Evolutionary conservation across 2,113 vertebrate species (phyloP), one percentile per base, ranked within the genome.

Genomic region (Scytalopus superciliaris): DNA sequence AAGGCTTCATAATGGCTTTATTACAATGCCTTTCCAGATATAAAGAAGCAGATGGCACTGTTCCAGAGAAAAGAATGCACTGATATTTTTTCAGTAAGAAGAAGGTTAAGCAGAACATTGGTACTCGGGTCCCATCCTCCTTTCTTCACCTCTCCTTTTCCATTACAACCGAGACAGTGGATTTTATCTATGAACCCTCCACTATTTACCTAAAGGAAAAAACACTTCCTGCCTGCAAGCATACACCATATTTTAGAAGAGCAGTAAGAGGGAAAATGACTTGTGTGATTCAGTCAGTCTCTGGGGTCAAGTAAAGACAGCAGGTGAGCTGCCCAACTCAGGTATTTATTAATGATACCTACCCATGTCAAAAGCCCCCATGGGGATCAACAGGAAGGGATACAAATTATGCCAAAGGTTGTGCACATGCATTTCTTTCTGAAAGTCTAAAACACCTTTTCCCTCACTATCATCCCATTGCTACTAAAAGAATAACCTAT

Each of bases 1-100:
- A 87, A 77, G 37, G 30, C 49, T 94, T 76, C 60, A 84, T 53
- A 94, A 90, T 56, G 60, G 86, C 52, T 69, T 77, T 90, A 78
- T 67, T 42, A 93, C 53, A 79, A 83, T 76, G 50, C 27, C 47
- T 93, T 66, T 74, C 44, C 56, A 67, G 50, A 23, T 67, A 89
- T 21, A 86, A 94, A 89, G 66, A 73, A 59, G 72, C 8, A 93
- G 82, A 90, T 31, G 19, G 76, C 64, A 72, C 40, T 37, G 68
- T 64, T 94, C 40, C 59, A 31, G 33, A 79, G 35, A 4, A 76
- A 75, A 81, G 40, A 80, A 49, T 0, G 3, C 8, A 24, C 1
- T 39, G 12, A 9, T 84, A 17, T 67, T 70, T 92, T 89, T 80
- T 70, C 76, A 93, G 84, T 50, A 60, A 68, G 33, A 53, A 64